These are phyloP conservation scores for Odontocerum albicorne DNA, from an alignment of 2,888 invertebrate species.

Conservation along the genomic window DNA sequence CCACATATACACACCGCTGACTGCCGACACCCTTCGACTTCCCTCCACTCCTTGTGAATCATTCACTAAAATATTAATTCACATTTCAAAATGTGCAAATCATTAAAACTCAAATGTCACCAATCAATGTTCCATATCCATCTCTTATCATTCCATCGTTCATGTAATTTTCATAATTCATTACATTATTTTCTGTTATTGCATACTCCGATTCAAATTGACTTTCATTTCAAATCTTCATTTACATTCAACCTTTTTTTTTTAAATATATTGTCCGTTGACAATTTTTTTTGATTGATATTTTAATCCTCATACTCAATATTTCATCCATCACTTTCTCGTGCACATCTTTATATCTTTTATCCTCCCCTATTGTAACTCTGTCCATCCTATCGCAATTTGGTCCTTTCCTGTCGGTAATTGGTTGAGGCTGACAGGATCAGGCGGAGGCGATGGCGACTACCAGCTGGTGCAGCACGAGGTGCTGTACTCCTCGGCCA, in stretches of 20 bases:
- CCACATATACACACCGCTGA: constrained; percentile 20
- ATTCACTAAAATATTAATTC: too few relatives aligned
- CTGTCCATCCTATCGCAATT: background rate
- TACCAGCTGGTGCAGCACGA: constrained; percentile 99
- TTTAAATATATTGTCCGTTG: too few relatives aligned
- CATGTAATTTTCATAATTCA: background rate
- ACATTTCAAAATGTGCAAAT: too few relatives aligned
- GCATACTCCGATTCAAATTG: too few relatives aligned
- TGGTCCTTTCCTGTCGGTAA: background rate
- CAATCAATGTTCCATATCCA: background rate
- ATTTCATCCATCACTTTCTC: background rate
- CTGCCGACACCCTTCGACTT: background rate
- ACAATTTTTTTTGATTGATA: too few relatives aligned
- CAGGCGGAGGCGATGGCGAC: constrained; percentile 92
- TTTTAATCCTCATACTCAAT: too few relatives aligned
- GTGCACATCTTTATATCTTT: background rate
- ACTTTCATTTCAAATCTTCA: too few relatives aligned
- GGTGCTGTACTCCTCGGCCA: constrained; percentile 94
- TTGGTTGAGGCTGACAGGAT: constrained; percentile 39
- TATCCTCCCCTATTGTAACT: background rate
- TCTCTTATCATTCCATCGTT: background rate
- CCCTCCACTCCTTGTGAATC: too few relatives aligned
- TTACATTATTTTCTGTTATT: too few relatives aligned
- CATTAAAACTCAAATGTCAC: too few relatives aligned
- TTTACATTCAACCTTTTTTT: too few relatives aligned